phyloP scores from a whole-genome alignment of 2,113 vertebrate genomes.

The Lepus americanus region DNA sequence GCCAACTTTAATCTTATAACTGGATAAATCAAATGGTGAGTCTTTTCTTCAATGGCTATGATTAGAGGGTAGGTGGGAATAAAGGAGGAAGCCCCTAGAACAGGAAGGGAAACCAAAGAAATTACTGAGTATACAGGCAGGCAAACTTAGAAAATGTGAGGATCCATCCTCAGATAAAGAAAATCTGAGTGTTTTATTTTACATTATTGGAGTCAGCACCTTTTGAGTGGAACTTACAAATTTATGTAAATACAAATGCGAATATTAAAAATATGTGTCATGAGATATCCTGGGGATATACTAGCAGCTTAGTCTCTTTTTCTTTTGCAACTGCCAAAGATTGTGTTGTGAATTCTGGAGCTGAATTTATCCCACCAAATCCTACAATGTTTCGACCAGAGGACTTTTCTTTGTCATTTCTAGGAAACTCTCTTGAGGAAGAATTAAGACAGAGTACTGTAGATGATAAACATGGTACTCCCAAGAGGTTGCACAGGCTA shows the following conservation, averaged over 20 bases:
- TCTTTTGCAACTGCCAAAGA: conserved; percentile 61
- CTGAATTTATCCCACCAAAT: background rate
- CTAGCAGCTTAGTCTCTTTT: conserved; percentile 50
- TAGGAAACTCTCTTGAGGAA: background rate
- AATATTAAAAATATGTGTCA: conserved; percentile 69
- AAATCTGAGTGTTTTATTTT: conserved; percentile 55
- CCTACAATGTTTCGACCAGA: background rate
- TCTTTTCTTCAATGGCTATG: conserved; percentile 14
- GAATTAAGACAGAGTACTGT: conserved; percentile 28
- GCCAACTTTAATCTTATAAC: background rate
- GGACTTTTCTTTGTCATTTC: background rate
- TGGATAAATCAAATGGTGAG: background rate
- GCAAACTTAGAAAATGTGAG: background rate
- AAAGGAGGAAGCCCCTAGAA: background rate
- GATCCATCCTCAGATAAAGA: conserved; percentile 4
- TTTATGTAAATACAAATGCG: conserved; percentile 75
- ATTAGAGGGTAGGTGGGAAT: background rate
- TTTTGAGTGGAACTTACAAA: conserved; percentile 70
- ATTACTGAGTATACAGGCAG: background rate
- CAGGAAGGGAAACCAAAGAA: background rate
- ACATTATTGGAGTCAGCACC: conserved; percentile 38
- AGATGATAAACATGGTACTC: conserved; percentile 21
- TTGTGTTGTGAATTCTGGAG: conserved; percentile 1
- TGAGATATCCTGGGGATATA: conserved; percentile 68
- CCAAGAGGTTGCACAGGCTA: background rate